phyloP scores from a whole-genome alignment of 2,113 vertebrate genomes.

The Uria aalge region DNA sequence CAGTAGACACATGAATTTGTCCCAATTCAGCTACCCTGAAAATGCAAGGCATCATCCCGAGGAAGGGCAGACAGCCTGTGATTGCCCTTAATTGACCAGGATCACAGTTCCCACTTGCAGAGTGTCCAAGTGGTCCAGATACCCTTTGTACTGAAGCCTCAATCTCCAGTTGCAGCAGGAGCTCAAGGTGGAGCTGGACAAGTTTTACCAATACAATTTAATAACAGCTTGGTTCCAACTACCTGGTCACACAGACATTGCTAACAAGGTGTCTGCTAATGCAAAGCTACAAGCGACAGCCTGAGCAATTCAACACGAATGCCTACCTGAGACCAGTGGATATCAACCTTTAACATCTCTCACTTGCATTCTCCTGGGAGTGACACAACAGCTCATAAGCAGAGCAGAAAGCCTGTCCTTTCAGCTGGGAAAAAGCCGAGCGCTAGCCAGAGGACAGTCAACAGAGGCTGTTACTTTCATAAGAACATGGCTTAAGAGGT shows the following conservation, averaged over 20 bases:
- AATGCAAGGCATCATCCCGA: background rate
- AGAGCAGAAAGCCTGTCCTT: background rate
- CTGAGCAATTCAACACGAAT: background rate
- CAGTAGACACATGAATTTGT: background rate
- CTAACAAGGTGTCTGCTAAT: background rate
- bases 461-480: background rate
- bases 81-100: background rate
- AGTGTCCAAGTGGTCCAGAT: background rate
- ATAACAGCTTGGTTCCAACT: background rate
- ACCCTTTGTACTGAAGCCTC: background rate
- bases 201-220: background rate
- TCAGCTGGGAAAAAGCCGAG: background rate
- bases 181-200: background rate
- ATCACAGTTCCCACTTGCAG: background rate
- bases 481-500: background rate
- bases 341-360: background rate
- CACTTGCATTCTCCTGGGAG: background rate
- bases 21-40: background rate
- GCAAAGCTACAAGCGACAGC: background rate
- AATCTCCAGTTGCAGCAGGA: background rate
- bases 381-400: background rate
- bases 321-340: fast-evolving
- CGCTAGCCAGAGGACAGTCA: background rate
- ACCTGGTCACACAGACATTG: background rate
- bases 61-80: background rate